Evolutionary conservation across 2,113 vertebrate genomes (phyloP).

Genomic region (Elachura formosa): DNA sequence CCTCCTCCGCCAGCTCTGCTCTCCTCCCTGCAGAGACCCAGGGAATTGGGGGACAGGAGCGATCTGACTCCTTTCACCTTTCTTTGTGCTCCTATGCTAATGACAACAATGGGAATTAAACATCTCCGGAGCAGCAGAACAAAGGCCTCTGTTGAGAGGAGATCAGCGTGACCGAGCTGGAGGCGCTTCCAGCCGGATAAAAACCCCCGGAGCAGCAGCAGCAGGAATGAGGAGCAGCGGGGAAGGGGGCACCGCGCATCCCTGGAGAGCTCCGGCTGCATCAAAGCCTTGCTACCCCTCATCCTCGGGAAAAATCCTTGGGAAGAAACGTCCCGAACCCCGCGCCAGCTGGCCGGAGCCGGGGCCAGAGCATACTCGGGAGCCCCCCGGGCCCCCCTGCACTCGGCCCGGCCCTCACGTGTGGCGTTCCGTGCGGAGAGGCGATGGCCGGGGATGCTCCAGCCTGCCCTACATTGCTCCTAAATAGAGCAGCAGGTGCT

Average conservation of each 20-base stretch:
- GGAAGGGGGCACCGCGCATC: neutral
- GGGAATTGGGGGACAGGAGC: neutral
- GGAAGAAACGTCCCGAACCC: fast-evolving
- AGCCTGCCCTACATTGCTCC: slow-evolving; percentile 21
- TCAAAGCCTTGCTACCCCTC: fast-evolving
- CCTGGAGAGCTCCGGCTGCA: fast-evolving
- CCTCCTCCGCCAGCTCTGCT: fast-evolving
- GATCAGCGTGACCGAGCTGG: neutral
- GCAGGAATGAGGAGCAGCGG: neutral
- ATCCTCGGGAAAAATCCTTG: fast-evolving
- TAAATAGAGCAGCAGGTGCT: neutral
- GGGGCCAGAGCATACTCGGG: neutral
- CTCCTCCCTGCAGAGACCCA: neutral
- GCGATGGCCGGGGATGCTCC: neutral
- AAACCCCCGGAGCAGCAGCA: neutral
- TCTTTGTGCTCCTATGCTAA: neutral
- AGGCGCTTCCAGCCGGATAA: neutral
- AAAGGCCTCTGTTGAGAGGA: neutral
- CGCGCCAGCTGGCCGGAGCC: neutral
- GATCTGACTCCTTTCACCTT: neutral
- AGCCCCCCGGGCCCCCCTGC: neutral
- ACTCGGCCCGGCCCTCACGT: neutral
- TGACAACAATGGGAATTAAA: neutral
- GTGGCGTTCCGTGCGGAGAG: neutral
- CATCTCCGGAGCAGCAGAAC: neutral